Conservation (phyloP, 2,797 vertebrate species). For the Notolabrus celidotus region DNA sequence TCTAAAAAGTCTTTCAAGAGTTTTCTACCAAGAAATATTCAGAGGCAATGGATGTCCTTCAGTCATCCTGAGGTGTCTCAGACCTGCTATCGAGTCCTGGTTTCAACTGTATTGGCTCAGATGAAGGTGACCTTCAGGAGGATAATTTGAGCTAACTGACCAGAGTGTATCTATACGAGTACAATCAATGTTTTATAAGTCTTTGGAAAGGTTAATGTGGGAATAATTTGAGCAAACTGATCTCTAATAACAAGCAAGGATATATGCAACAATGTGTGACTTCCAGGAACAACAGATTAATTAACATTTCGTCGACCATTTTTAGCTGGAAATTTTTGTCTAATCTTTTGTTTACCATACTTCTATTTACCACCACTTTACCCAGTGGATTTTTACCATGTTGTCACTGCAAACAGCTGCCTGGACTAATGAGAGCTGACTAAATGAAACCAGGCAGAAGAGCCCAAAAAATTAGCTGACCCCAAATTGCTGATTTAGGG, state of each 20-base stretch:
- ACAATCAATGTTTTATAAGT: constrained; percentile 39
- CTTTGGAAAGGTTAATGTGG: too few species aligned
- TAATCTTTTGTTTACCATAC: too few species aligned
- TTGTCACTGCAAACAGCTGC: too few species aligned
- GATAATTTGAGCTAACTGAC: constrained; percentile 26
- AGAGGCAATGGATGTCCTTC: not conserved
- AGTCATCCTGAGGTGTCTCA: not conserved
- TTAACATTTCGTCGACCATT: too few species aligned
- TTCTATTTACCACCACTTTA: too few species aligned
- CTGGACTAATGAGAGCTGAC: too few species aligned
- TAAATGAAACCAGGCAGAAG: too few species aligned
- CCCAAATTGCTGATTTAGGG: too few species aligned
- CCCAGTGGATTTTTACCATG: too few species aligned
- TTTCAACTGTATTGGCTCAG: constrained; percentile 15
- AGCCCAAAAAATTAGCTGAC: too few species aligned
- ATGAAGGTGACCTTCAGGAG: constrained; percentile 18
- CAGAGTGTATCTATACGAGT: constrained; percentile 17
- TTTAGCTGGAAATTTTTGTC: too few species aligned
- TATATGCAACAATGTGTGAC: constrained; percentile 36
- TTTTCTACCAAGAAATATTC: constrained; percentile 15
- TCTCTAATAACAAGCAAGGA: constrained; percentile 26
- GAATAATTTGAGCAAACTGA: too few species aligned
- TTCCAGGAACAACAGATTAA: constrained; percentile 7
- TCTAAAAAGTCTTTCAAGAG: constrained; percentile 48
- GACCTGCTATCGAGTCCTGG: constrained; percentile 3